phyloP scores from a whole-genome alignment of 2,113 vertebrate species.

The Strigops habroptila region DNA sequence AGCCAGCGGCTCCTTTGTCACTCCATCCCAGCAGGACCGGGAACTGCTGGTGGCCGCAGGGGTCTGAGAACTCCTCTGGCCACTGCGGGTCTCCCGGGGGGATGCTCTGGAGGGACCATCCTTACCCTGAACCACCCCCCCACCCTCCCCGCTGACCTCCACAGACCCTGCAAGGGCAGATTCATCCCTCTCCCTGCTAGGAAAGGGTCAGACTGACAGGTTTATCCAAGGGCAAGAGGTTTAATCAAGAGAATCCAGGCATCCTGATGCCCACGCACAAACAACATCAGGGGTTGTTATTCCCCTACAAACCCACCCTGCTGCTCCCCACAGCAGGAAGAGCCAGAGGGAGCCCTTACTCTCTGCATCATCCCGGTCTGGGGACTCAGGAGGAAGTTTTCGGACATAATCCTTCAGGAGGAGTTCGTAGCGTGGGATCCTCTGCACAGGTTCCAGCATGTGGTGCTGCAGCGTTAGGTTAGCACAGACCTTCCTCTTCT shows the following conservation, averaged over 20 bases:
- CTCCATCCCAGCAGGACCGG: not conserved
- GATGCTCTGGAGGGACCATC: not conserved
- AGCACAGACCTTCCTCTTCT: conserved; percentile 79
- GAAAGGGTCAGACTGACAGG: not conserved
- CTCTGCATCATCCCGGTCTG: conserved; percentile 74
- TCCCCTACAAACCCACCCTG: not conserved
- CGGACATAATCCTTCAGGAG: conserved; percentile 86
- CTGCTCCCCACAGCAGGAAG: not conserved
- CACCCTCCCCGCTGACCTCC: not conserved
- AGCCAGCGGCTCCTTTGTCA: not conserved
- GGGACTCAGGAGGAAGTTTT: conserved; percentile 75
- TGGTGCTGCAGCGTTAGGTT: conserved; percentile 81
- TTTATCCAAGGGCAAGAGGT: not conserved
- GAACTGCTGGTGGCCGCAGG: not conserved
- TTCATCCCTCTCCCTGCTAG: not conserved
- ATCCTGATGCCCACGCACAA: not conserved
- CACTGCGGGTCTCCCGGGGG: not conserved
- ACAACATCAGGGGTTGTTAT: not conserved
- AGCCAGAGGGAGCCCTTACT: conserved; percentile 67
- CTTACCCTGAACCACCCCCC: not conserved
- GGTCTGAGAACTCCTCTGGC: not conserved
- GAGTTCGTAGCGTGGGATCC: conserved; percentile 88
- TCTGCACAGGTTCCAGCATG: conserved; percentile 88
- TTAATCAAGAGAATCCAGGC: not conserved
- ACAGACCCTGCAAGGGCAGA: not conserved